Percentiles rank a stretch among this genome's conserved stretches.
phyloP scores from a whole-genome alignment of 2,797 vertebrate species.

The Fringilla coelebs region DNA sequence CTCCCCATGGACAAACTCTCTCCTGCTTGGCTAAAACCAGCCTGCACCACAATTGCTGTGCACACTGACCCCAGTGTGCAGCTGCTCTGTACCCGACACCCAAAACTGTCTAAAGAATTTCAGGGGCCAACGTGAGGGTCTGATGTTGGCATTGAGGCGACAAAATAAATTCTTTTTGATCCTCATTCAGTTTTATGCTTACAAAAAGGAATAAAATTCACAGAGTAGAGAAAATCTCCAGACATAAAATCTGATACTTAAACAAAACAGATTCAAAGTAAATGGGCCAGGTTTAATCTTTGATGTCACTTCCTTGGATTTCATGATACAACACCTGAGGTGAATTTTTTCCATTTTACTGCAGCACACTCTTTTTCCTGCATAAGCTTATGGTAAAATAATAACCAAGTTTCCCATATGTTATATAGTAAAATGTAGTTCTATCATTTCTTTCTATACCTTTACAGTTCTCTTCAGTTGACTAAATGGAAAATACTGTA shows the following conservation, averaged over 20 bases:
- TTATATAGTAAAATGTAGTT: conserved; percentile 54
- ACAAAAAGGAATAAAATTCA: background rate
- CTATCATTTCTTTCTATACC: conserved; percentile 51
- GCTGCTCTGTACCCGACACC: background rate
- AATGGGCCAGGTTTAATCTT: conserved; percentile 32
- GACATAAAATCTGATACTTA: conserved; percentile 42
- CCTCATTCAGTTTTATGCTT: background rate
- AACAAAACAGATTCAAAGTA: conserved; percentile 33
- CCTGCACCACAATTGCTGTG: too few relatives aligned
- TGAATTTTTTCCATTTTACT: conserved; percentile 48
- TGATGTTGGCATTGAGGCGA: accelerated
- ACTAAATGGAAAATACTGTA: conserved; percentile 45
- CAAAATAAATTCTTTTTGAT: background rate
- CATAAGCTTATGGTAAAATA: conserved; percentile 47
- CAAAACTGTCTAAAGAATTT: background rate
- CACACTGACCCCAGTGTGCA: background rate
- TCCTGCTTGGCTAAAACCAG: background rate
- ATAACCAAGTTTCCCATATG: conserved; percentile 49
- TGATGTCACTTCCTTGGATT: conserved; percentile 61
- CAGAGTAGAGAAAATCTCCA: background rate
- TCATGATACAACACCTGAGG: conserved; percentile 48
- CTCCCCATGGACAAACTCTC: background rate
- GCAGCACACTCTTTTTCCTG: conserved; percentile 32
- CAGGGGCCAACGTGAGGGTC: background rate
- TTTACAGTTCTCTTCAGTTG: conserved; percentile 40